A percentile compares a stretch with the other conserved stretches of the same genome.
Evolutionary conservation across 1,140 invertebrate species (phyloP).

Genomic region (Polyergus mexicanus): DNA sequence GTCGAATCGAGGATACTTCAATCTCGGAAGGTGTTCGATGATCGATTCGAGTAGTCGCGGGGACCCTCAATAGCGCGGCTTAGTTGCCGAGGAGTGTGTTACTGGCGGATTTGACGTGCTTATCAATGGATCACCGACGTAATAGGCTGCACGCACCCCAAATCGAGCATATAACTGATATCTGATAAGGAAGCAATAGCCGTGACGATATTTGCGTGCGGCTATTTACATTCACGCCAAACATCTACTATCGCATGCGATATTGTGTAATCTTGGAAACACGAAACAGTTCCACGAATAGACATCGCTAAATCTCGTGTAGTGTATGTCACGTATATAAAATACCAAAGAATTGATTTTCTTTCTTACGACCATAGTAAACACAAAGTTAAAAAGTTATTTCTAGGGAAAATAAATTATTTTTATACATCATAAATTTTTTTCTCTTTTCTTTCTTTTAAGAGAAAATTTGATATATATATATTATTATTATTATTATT

Average conservation of each 20-base stretch:
- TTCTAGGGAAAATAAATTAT: not conserved
- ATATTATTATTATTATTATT: no score
- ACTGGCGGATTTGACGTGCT: slow-evolving; percentile 84
- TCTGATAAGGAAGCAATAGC: slow-evolving; percentile 81
- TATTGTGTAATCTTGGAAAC: slow-evolving; percentile 47
- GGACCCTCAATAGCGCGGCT: slow-evolving; percentile 72
- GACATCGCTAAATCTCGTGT: not conserved
- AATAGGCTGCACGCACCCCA: slow-evolving; percentile 82
- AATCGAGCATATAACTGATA: slow-evolving; percentile 81
- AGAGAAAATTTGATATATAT: not conserved
- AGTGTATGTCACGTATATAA: not conserved
- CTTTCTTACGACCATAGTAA: not conserved
- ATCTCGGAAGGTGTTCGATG: slow-evolving; percentile 79
- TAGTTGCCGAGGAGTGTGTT: slow-evolving; percentile 76
- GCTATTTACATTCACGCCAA: slow-evolving; percentile 46
- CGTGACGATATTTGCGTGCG: slow-evolving; percentile 70
- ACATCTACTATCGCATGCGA: slow-evolving; percentile 20
- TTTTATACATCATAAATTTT: not conserved
- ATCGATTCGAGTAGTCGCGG: slow-evolving; percentile 79
- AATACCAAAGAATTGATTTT: not conserved
- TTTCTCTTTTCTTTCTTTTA: no score
- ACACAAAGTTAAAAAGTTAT: not conserved
- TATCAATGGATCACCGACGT: slow-evolving; percentile 83
- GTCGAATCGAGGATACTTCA: slow-evolving; percentile 75
- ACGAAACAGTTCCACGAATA: slow-evolving; percentile 22